Evolutionary conservation across 2,113 vertebrate genomes (phyloP), one percentile per base, ranked within the genome.

Genomic region (Nothocercus julius): DNA sequence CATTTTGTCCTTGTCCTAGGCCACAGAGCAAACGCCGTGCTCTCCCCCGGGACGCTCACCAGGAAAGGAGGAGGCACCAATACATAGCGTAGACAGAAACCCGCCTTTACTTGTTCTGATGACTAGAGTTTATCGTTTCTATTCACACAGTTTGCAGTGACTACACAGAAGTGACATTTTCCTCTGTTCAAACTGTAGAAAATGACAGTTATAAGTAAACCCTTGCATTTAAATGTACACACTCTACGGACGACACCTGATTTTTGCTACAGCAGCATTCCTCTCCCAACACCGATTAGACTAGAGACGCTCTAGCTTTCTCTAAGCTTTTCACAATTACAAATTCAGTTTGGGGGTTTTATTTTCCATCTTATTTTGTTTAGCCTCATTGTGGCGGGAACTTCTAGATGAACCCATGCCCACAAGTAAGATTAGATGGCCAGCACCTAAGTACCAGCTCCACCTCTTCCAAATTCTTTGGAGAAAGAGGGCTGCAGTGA

Each of bases 121-220:
- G 76, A 90, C 40, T 74, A 34, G 68, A 88, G 80, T 32, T 92
- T 82, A 93, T 88, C 86, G 49, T 88, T 78, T 72, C 69, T 73
- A 53, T 92, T 77, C 42, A 72, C 36, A n/a, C n/a, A 47, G 77
- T 61, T 82, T 70, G 69, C 47, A 87, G 58, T 1, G 8, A 95
- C 72, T 87, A 95, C 74, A 94, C 93, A 90, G 86, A 51, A 28
- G 3, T 79, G 69, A 38, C 34, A 78, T 92, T 93, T 30, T 20
- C 27, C 86, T 89, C 92, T 72, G 32, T 44, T 61, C 28, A 90
- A 68, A 66, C 14, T 36, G 28, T 28, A 47, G 42, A 82, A 95
- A 93, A 68, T 76, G 80, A 76, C 86, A 90, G 62, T 56, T 92
- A 64, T 78, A 96, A 86, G 86, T 86, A 93, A 95, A 94, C 62